Evolutionary conservation across 2,888 invertebrate species (phyloP).

Genomic region (Papilio elwesi): DNA sequence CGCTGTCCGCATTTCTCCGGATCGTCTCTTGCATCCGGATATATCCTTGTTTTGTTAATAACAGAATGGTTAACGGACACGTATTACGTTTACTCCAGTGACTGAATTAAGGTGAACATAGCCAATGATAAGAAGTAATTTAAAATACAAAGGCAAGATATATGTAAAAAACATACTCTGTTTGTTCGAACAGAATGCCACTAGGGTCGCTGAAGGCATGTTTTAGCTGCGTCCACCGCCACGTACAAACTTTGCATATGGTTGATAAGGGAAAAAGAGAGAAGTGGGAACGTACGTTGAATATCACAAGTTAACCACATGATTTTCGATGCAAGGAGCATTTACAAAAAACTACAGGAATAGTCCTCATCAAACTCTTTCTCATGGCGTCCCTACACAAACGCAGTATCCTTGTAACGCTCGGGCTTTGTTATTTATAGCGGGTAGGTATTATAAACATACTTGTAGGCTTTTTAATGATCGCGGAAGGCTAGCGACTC

Average conservation of each 20-base stretch:
- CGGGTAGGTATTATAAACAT: constrained; percentile 43
- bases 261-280: background rate
- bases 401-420: constrained; percentile 45
- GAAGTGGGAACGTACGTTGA: too few species aligned
- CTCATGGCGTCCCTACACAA: constrained; percentile 33
- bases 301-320: too few species aligned
- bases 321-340: too few species aligned
- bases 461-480: constrained; percentile 48
- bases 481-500: constrained; percentile 50
- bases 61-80: background rate
- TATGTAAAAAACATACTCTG: too few species aligned
- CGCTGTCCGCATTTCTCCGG: constrained; percentile 20
- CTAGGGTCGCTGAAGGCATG: too few species aligned
- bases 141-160: too few species aligned
- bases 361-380: constrained; percentile 25
- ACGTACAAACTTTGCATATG: background rate
- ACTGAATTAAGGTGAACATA: too few species aligned
- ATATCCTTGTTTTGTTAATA: constrained; percentile 24
- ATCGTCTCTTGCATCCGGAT: constrained; percentile 4
- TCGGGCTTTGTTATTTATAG: constrained; percentile 51
- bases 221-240: background rate
- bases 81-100: background rate
- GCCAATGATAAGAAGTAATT: too few species aligned
- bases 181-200: too few species aligned
- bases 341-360: background rate